Base-by-base conservation (phyloP, 2,113 vertebrate genomes). In the Zosterops japonicus region DNA sequence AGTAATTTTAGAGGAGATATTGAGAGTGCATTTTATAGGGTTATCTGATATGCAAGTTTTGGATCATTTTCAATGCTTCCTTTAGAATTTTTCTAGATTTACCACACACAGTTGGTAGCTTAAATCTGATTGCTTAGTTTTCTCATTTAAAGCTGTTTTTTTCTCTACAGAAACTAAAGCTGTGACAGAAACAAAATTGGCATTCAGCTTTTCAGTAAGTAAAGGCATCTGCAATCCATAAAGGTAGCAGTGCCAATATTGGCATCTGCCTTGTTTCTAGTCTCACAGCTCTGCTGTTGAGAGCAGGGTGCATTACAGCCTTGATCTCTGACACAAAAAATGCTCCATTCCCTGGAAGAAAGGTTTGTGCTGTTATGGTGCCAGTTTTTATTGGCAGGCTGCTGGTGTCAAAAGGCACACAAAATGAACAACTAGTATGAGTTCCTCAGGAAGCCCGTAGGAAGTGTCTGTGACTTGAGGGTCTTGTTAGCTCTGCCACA, bases 191-290 rank as follows among this genome's bases (percentile, higher is more conserved):
- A 67, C 24, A 64, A 76, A 79, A 33, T 21, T 27, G 52, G 13
- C 25, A 35, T 75, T 67, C 56, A 44, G 12, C 36, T 70, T 72
- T 42, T 28, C 59, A 76, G 87, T 68, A 79, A 93, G 87, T n/a
- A 61, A 74, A 89, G 53, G 50, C 75, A 79, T 83, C 67, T 74
- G 56, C 35, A 82, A 19, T 69, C 94, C 56, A 61, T 72, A 75
- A 82, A 82, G 57, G 65, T 46, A 68, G 23, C 74, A 71, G 59
- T 81, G 87, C 94, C 94, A 96, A 15, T 50, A 49, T 9, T 85
- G 87, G 67, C 89, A 91, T 74, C 78, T 91, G 78, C 41, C 78
- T 84, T 52, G 29, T 61, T 94, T 88, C 81, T 91, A 75, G 50
- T 88, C 57, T 80, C 52, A 31, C 35, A 59, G 41, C 67, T 95